Conservation (phyloP, 35 echinoderm and acorn worm species). For the Strongylocentrotus purpuratus region DNA sequence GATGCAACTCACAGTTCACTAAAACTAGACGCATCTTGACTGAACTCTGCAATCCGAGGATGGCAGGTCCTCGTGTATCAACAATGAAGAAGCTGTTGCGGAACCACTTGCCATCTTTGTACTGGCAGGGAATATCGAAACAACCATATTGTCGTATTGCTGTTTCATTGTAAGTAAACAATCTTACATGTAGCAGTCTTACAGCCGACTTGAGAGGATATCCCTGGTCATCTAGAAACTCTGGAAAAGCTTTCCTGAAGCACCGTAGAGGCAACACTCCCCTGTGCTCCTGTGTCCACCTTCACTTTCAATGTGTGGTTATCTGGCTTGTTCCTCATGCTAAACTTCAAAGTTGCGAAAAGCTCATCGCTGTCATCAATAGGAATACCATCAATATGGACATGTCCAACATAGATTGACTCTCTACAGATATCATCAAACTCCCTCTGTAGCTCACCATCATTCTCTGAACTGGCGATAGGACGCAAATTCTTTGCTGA, state of each 20-base stretch:
- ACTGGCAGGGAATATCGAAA: conserved; percentile 28
- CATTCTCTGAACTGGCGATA: not conserved
- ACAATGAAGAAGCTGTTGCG: not conserved
- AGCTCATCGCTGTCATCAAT: no score
- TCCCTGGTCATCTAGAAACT: not conserved
- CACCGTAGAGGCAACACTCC: conserved; percentile 44
- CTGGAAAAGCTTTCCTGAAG: conserved; percentile 26
- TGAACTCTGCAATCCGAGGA: conserved; percentile 44
- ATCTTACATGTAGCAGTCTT: not conserved
- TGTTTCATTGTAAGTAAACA: not conserved
- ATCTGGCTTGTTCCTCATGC: no score
- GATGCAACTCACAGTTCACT: conserved; percentile 44
- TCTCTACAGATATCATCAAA: not conserved
- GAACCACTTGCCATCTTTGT: no score
- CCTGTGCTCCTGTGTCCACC: no score
- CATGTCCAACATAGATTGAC: not conserved
- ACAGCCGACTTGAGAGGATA: not conserved
- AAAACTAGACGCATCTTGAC: conserved; percentile 32
- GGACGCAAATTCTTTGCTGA: not conserved
- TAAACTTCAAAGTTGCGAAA: no score
- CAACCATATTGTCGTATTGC: not conserved
- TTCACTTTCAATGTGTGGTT: no score
- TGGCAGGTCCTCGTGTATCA: conserved; percentile 9
- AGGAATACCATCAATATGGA: no score
- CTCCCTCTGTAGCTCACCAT: not conserved